A percentile compares a stretch with the other conserved stretches of the same genome.
phyloP scores from a whole-genome alignment of 2,113 vertebrate species.

The Cromileptes altivelis region DNA sequence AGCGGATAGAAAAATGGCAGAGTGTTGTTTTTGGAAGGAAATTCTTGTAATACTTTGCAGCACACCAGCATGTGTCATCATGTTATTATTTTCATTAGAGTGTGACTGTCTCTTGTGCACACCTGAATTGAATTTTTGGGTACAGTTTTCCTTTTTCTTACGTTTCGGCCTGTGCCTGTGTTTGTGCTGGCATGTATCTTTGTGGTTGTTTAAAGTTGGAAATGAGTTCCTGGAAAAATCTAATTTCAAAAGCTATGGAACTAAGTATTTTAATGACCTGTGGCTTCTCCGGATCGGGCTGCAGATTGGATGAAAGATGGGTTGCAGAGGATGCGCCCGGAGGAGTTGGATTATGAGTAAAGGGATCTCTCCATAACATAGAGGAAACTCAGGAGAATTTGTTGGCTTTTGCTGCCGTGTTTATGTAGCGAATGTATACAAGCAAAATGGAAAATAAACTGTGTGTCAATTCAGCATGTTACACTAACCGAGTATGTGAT shows the following conservation, averaged over 20 bases:
- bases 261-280: constrained; percentile 39
- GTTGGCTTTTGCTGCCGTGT: constrained; percentile 14
- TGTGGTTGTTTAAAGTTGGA: constrained; percentile 39
- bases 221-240: constrained; percentile 44
- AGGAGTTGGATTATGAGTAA: constrained; percentile 43
- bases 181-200: constrained; percentile 39
- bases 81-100: constrained; percentile 29
- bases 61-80: constrained; percentile 10
- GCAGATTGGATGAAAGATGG: constrained; percentile 24
- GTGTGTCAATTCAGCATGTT: constrained; percentile 30
- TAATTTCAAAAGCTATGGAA: constrained; percentile 27
- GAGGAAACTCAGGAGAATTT: constrained; percentile 12
- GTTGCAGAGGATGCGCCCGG: not conserved
- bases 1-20: constrained; percentile 25
- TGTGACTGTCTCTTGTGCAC: constrained; percentile 16
- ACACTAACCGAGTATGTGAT: constrained; percentile 19
- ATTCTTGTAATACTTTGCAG: not conserved
- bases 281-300: constrained; percentile 31
- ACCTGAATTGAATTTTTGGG: constrained; percentile 4
- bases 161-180: constrained; percentile 20
- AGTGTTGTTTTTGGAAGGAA: constrained; percentile 45
- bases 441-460: not conserved
- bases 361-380: constrained; percentile 21
- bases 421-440: not conserved
- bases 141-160: constrained; percentile 9